A percentile compares a stretch with the other conserved stretches of the same genome.
These are phyloP conservation scores for Aramus guarauna DNA, from an alignment of 2,113 vertebrate genomes.

Conservation along the genomic window DNA sequence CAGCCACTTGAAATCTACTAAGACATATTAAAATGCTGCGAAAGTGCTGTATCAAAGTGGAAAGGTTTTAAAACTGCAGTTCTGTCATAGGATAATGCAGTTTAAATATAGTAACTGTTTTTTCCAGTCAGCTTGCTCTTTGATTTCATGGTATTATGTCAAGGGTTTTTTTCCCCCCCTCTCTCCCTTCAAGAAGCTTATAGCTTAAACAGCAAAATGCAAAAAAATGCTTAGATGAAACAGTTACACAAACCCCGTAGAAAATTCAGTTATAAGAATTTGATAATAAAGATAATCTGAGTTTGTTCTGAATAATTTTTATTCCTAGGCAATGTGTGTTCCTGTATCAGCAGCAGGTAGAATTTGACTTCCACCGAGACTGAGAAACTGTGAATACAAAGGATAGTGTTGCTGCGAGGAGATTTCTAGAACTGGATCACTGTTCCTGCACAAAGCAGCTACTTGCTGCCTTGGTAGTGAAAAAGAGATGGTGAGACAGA, in stretches of 20 bases:
- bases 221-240: neutral
- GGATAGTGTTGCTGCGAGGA: conserved; percentile 39
- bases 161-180: neutral
- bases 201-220: conserved; percentile 27
- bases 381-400: neutral
- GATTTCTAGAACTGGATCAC: conserved; percentile 63
- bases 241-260: neutral
- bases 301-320: neutral
- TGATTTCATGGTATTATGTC: conserved; percentile 73
- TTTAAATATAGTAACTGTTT: conserved; percentile 77
- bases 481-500: neutral
- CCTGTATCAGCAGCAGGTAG: conserved; percentile 36
- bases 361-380: neutral
- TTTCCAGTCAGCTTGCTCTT: conserved; percentile 59
- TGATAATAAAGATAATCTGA: neutral
- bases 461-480: conserved; percentile 52
- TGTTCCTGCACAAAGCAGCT: conserved; percentile 50
- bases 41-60: conserved; percentile 57
- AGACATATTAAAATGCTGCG: conserved; percentile 43
- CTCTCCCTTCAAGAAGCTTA: conserved; percentile 41
- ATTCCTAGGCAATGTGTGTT: neutral
- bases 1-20: conserved; percentile 38
- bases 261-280: neutral
- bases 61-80: conserved; percentile 62
- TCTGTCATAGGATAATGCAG: conserved; percentile 66